Base-by-base conservation (phyloP, 2,888 invertebrate species). In the Celastrina argiolus region DNA sequence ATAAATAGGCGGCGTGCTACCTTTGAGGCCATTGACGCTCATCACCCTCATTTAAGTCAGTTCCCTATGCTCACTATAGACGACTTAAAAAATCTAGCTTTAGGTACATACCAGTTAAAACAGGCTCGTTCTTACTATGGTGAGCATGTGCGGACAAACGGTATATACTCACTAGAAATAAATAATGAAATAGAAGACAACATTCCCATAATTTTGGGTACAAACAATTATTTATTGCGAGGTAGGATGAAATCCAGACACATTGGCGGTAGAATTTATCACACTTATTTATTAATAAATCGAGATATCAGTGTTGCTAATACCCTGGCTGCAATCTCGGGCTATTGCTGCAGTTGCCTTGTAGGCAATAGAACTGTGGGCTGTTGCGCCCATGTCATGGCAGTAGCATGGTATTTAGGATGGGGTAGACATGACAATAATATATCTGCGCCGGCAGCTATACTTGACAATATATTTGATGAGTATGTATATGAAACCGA, bases 331-430 rank as follows among this genome's bases (percentile, higher is more conserved):
- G n/a, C 41, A 41, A 41, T 41, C 41, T 41, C 41, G 12, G 39
- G 22, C 34, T 63, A 63, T 39, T 63, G 39, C 22, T 61, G 39
- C 22, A 61, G 34, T 39, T 61, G 61, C 22, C 16, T 61, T 18
- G 61, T 39, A 16, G 39, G 61, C 6, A 61, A 69, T 14, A 41
- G 69, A 39, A 68, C 66, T 3, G 68, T 68, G 34, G 68, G 65
- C n/a, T 68, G 66, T 45, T 66, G 66, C n/a, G 66, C 64, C 26
- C 68, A 68, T 51, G 36, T 39, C 18, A 68, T 64, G 63, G 34
- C 66, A 22, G 56, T 68, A 26, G 39, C 66, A 22, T 66, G 68
- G 66, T 66, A 68, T 61, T 36, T 68, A 10, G 61, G 69, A 41
- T 67, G 69, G 69, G 67, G 45, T 28, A 45, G 56, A 16, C 51